Percentiles rank a stretch among this genome's conserved stretches.
Conservation (phyloP, 2,888 invertebrate genomes). For the Sympetrum striolatum region DNA sequence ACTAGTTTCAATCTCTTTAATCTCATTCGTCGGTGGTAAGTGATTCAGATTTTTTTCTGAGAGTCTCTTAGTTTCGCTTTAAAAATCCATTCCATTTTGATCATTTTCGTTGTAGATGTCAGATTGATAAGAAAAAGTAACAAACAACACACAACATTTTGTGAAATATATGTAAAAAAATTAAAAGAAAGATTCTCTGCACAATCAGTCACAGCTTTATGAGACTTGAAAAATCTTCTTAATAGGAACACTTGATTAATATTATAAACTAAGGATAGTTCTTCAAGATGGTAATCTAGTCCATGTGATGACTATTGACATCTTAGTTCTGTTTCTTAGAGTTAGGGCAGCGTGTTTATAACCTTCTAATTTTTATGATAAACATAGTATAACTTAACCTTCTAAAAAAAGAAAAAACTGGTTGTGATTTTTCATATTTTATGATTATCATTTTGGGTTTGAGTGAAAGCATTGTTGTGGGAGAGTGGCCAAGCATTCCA, state of each 20-base stretch:
- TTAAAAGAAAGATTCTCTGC: conserved; percentile 35
- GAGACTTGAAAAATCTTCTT: conserved; percentile 27
- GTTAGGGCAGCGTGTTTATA: conserved; percentile 37
- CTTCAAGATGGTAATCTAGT: conserved; percentile 40
- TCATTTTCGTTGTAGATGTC: conserved; percentile 38
- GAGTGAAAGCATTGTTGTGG: conserved; percentile 16
- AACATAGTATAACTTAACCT: conserved; percentile 27
- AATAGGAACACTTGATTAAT: conserved; percentile 40
- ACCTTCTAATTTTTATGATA: conserved; percentile 38
- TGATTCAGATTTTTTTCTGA: neutral
- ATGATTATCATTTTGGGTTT: conserved; percentile 30
- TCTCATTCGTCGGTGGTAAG: conserved; percentile 2
- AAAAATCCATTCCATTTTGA: neutral
- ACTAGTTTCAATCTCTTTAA: conserved; percentile 11
- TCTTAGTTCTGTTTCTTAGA: conserved; percentile 41
- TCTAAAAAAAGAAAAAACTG: conserved; percentile 29
- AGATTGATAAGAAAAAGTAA: conserved; percentile 25
- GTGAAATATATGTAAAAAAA: conserved; percentile 41
- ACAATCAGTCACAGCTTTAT: conserved; percentile 42
- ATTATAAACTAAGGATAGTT: conserved; percentile 28
- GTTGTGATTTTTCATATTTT: conserved; percentile 43
- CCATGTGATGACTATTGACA: conserved; percentile 25
- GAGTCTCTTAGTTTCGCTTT: conserved; percentile 2
- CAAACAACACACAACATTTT: conserved; percentile 16
- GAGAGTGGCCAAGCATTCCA: conserved; percentile 25